These are phyloP conservation scores for Cheilinus undulatus DNA, from an alignment of 2,113 vertebrate species.

Conservation along the genomic window DNA sequence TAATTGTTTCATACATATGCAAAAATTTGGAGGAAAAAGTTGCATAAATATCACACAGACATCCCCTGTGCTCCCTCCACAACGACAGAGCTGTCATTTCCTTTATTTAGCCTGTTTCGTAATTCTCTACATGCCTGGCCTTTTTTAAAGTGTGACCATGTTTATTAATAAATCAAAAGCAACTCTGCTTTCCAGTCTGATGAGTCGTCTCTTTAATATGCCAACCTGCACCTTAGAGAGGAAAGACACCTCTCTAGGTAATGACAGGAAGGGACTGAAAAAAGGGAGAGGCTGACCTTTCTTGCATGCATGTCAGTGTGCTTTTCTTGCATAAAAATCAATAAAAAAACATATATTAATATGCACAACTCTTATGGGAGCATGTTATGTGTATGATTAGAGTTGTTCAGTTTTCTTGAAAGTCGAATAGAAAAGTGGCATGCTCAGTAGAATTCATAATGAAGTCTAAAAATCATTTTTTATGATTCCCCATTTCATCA, in stretches of 20 bases:
- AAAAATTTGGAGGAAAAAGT: constrained; percentile 7
- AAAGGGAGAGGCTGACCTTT: constrained; percentile 60
- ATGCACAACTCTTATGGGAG: constrained; percentile 21
- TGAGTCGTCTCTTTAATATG: constrained; percentile 54
- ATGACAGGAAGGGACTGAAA: constrained; percentile 68
- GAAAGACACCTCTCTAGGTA: constrained; percentile 48
- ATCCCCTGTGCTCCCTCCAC: constrained; percentile 21
- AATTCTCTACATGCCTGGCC: constrained; percentile 5
- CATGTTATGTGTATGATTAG: constrained; percentile 23
- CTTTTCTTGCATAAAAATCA: constrained; percentile 37
- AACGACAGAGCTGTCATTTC: constrained; percentile 20
- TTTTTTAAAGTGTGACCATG: constrained; percentile 21
- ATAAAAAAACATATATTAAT: constrained; percentile 17
- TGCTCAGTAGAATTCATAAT: too few relatives aligned
- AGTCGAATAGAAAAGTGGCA: too few relatives aligned
- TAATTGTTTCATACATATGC: constrained; percentile 37
- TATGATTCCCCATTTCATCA: constrained; percentile 4
- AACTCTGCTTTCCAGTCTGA: constrained; percentile 19
- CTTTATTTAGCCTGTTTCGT: constrained; percentile 41
- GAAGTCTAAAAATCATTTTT: constrained; percentile 25
- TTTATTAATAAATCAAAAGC: constrained; percentile 46
- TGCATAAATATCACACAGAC: constrained; percentile 9
- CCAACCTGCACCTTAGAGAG: constrained; percentile 18
- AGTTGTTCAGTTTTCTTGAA: constrained; percentile 37
- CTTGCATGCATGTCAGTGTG: constrained; percentile 53